phyloP scores from a whole-genome alignment of 2,888 invertebrate species.

The Lithophane semibrunnea region DNA sequence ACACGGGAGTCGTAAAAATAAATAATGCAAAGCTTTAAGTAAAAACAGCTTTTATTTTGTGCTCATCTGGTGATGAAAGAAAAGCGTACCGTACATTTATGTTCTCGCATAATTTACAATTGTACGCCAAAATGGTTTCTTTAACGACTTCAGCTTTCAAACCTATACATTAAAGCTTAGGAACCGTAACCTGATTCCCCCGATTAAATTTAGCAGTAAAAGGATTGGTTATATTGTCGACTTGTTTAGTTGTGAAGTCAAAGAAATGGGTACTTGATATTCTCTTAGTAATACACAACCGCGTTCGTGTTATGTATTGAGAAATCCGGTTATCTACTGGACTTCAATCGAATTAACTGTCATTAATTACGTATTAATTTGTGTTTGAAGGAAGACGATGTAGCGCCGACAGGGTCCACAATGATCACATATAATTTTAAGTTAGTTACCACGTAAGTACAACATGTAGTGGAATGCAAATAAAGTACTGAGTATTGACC shows the following conservation, averaged over 20 bases:
- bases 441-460: not conserved
- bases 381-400: not conserved
- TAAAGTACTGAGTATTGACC: not conserved
- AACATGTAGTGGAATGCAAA: not conserved
- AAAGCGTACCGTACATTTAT: conserved; percentile 32
- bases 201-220: conserved; percentile 20
- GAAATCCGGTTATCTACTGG: not conserved
- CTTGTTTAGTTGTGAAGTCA: conserved; percentile 11
- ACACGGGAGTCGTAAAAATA: conserved; percentile 43
- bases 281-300: not conserved
- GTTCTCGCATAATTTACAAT: conserved; percentile 38
- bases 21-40: conserved; percentile 46
- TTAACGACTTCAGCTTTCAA: conserved; percentile 29
- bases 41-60: conserved; percentile 46
- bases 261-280: not conserved
- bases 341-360: not conserved
- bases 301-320: not conserved
- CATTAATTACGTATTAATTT: not conserved
- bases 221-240: not conserved
- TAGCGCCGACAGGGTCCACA: too few species aligned
- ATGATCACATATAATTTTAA: not conserved
- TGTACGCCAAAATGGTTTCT: conserved; percentile 30
- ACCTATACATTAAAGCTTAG: conserved; percentile 6
- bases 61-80: conserved; percentile 45
- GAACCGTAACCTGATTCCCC: not conserved